Evolutionary conservation across 1,140 invertebrate genomes (phyloP), one percentile per base, ranked within the genome.

Genomic region (Rhopalosiphum padi): DNA sequence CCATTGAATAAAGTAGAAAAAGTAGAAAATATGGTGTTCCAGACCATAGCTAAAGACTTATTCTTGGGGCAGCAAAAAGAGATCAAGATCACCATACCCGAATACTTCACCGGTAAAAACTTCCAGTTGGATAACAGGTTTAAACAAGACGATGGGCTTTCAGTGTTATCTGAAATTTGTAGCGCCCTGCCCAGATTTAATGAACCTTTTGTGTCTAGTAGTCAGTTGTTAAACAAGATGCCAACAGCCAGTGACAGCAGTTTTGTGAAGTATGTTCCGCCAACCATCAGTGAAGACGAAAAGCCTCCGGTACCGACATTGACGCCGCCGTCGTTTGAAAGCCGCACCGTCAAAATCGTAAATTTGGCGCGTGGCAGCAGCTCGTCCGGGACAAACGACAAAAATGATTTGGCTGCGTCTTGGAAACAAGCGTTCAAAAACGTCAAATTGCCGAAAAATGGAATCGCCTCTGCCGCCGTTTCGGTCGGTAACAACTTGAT

Each of bases 391-490:
- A 25, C 21, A 21, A 55, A 90, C 43, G 82, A 93, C 2, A 85
- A 93, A 55, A 93, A 85, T 25, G 82, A 94, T 85, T 83, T 93
- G 15, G n/a, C 48, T 23, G 21, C 68, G 2, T 94, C 94, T n/a
- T 95, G 94, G 94, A 94, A 77, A 77, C 93, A 93, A 23, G 94
- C 94, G 8, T 95, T 95, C 91, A 94, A 94, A 94, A 95, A 94
- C 68, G 94, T 94, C 0, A 95, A 95, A 94, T 93, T 94, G 37
- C 94, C 94, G 0, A 95, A 95, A 94, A 93, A 94, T 21, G 82
- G 82, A 30, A 43, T 86, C 0, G 30, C n/a, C 2, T 53, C 82
- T 2, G 18, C 77, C 8, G 82, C 60, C 21, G 21, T 35, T 85
- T n/a, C 82, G 15, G 46, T 41, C 11, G 91, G 82, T 30, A 93